Conservation (phyloP, 2,888 invertebrate genomes). For the Sphinx pinastri region DNA sequence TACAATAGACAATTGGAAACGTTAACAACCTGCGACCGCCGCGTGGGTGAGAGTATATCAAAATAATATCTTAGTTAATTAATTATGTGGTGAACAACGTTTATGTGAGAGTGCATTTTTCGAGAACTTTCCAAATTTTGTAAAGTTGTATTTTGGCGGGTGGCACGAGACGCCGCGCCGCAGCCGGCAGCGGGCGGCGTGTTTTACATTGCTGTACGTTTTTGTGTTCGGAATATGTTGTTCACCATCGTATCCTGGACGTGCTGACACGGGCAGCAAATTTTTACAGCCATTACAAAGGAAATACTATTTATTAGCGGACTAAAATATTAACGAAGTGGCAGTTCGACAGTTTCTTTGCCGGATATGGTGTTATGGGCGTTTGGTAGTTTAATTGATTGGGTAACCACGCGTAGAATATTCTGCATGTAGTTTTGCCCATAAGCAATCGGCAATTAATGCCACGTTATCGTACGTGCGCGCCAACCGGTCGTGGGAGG, state of each 20-base stretch:
- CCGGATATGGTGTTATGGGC: slow-evolving; percentile 28
- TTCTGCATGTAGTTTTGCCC: slow-evolving; percentile 27
- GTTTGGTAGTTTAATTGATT: slow-evolving; percentile 34
- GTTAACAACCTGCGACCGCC: background rate
- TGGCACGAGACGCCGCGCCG: background rate
- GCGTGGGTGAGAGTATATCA: slow-evolving; percentile 9
- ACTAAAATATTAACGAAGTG: slow-evolving; percentile 24
- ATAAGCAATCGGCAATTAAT: slow-evolving; percentile 25
- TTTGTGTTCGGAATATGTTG: slow-evolving; percentile 8
- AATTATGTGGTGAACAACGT: background rate
- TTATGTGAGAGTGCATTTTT: slow-evolving; percentile 16
- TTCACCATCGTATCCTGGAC: slow-evolving; percentile 1
- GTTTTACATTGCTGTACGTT: slow-evolving; percentile 12
- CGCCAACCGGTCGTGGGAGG: slow-evolving; percentile 1
- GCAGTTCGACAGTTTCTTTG: slow-evolving; percentile 27
- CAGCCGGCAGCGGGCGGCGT: background rate
- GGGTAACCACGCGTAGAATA: slow-evolving; percentile 32
- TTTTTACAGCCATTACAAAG: slow-evolving; percentile 13
- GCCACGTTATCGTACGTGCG: slow-evolving; percentile 19
- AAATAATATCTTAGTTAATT: slow-evolving; percentile 18
- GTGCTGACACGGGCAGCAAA: background rate
- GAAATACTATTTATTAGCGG: slow-evolving; percentile 16
- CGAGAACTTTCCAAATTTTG: slow-evolving; percentile 22
- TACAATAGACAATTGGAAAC: slow-evolving; percentile 18
- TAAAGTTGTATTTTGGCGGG: slow-evolving; percentile 9